Conservation (phyloP, 2,113 vertebrate genomes). For the Dipodomys ordii region DNA sequence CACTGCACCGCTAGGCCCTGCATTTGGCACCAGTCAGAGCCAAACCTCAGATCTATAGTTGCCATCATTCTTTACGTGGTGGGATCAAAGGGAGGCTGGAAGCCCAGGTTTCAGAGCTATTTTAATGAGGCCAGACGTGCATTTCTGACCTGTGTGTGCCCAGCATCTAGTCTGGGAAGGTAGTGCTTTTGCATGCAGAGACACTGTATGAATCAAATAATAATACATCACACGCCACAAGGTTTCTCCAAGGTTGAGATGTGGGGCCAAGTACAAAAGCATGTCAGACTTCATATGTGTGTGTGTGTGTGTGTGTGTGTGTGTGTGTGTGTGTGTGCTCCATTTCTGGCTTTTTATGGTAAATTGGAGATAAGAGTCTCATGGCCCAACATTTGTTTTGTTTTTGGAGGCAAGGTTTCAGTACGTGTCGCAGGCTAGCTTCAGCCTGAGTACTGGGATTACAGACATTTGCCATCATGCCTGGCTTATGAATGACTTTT, state of each 20-base stretch:
- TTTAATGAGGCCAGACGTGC: not conserved
- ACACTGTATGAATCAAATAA: not conserved
- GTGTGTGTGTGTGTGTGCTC: no score
- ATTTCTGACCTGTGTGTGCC: not conserved
- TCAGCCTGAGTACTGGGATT: no score
- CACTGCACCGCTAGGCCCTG: fast-evolving
- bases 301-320: not conserved
- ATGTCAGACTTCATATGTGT: not conserved
- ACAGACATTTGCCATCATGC: no score
- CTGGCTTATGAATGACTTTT: not conserved
- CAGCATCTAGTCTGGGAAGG: not conserved
- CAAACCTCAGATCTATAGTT: not conserved
- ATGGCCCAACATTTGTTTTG: no score
- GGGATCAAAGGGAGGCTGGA: not conserved
- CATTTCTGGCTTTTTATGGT: no score
- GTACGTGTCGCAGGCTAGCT: no score
- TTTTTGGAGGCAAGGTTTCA: no score
- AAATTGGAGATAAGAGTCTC: no score
- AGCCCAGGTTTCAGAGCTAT: not conserved
- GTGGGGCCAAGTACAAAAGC: not conserved
- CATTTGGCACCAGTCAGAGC: not conserved
- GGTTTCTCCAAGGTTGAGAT: fast-evolving
- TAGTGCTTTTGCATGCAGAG: not conserved
- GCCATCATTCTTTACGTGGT: not conserved
- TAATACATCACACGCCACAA: no score